Evolutionary conservation across 1,140 invertebrate genomes (phyloP).

Genomic region (Diprion similis): DNA sequence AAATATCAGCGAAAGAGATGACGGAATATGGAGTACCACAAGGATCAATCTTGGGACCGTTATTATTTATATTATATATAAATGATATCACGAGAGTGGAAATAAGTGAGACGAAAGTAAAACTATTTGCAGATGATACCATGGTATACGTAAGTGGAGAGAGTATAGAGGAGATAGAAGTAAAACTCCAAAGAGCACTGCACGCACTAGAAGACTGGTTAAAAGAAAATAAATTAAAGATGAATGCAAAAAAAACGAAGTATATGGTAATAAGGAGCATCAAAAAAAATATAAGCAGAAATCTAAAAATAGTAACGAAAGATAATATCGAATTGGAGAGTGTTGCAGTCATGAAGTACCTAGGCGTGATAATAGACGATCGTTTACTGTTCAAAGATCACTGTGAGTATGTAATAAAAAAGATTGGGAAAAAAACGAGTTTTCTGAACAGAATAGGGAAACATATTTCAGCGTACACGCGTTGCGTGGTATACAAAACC

Average conservation of each 20-base stretch:
- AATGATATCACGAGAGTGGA: constrained; percentile 2
- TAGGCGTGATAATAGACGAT: constrained; percentile 25
- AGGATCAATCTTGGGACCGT: constrained; percentile 21
- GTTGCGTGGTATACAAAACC: constrained; percentile 24
- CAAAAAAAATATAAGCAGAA: background rate
- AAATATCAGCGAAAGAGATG: constrained; percentile 7
- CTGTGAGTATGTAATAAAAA: constrained; percentile 17
- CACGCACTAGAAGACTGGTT: constrained; percentile 16
- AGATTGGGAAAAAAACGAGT: too few relatives aligned
- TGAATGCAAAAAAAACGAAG: constrained; percentile 28
- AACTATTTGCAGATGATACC: constrained; percentile 27
- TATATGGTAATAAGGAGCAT: constrained; percentile 25
- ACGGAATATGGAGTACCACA: constrained; percentile 25
- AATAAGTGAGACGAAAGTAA: too few relatives aligned
- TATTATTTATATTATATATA: constrained; percentile 19
- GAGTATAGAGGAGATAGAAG: constrained; percentile 12
- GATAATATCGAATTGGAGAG: constrained; percentile 16
- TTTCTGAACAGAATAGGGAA: constrained; percentile 26
- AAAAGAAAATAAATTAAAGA: constrained; percentile 18
- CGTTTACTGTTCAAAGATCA: constrained; percentile 23
- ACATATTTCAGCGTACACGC: constrained; percentile 8
- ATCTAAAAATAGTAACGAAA: constrained; percentile 1
- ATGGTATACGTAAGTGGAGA: constrained; percentile 24
- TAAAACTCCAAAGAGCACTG: background rate
- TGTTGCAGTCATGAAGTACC: constrained; percentile 26